phyloP scores from a whole-genome alignment of 1,140 invertebrate genomes.

The Antheraea mylitta region DNA sequence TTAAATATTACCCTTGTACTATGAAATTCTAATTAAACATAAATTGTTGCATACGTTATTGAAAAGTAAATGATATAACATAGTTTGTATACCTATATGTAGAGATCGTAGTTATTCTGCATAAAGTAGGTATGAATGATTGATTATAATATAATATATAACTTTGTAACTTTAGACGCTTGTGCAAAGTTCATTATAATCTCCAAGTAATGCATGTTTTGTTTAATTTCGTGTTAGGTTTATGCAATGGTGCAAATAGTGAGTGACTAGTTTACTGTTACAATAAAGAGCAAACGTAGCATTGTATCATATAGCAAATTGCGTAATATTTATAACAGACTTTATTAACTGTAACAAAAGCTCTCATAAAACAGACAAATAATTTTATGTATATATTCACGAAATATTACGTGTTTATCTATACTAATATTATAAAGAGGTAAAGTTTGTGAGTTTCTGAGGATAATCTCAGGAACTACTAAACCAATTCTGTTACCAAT shows the following conservation, averaged over 20 bases:
- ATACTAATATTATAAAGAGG: no score
- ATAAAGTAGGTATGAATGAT: background rate
- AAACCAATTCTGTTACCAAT: no score
- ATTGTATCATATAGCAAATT: background rate
- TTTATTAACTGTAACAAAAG: background rate
- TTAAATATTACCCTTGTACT: no score
- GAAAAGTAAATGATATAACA: background rate
- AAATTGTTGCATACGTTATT: no score
- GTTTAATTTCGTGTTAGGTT: background rate
- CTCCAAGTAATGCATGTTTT: background rate
- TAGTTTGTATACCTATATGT: background rate
- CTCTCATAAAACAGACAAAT: no score
- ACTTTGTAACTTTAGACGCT: background rate
- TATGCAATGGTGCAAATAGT: background rate
- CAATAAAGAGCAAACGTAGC: background rate
- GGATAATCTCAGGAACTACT: no score
- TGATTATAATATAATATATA: background rate
- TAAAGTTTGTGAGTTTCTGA: no score
- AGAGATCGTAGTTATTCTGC: background rate
- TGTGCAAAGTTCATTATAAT: conserved; percentile 1
- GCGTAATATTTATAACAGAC: background rate
- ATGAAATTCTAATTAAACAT: no score
- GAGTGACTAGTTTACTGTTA: background rate
- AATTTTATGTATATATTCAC: no score
- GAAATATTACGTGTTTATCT: no score